Evolutionary conservation across 2,113 vertebrate species (phyloP).

Genomic region (Aleadryas rufinucha): DNA sequence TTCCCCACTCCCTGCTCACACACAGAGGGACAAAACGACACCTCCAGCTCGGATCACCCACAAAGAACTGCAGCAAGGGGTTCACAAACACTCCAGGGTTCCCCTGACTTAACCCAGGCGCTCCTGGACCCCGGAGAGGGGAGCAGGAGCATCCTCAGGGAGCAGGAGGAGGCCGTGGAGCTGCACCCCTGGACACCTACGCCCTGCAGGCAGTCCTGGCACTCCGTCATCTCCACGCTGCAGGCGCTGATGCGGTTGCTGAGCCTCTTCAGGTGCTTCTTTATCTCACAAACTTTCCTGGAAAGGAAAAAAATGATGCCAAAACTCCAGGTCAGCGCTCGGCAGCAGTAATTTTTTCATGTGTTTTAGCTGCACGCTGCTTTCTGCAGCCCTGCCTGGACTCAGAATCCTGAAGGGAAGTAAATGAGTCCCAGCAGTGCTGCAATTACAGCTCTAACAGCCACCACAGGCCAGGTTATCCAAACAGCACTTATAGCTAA

Average conservation of each 20-base stretch:
- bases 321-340: accelerated
- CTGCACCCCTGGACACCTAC: conserved; percentile 16
- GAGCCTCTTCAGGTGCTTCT: conserved; percentile 77
- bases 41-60: neutral
- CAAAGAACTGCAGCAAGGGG: neutral
- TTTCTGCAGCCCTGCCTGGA: neutral
- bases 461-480: neutral
- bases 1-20: neutral
- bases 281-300: conserved; percentile 79
- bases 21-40: accelerated
- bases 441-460: neutral
- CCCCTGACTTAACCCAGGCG: accelerated
- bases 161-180: neutral
- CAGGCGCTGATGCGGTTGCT: conserved; percentile 70
- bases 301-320: accelerated
- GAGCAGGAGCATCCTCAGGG: neutral
- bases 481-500: neutral
- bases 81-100: accelerated
- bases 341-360: accelerated
- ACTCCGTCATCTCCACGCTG: conserved; percentile 74
- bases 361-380: neutral
- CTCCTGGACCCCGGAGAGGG: neutral
- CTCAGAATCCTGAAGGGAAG: neutral
- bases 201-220: conserved; percentile 75
- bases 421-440: neutral